These are phyloP conservation scores for Odontesthes bonariensis DNA, from an alignment of 2,113 vertebrate species.

Conservation along the genomic window DNA sequence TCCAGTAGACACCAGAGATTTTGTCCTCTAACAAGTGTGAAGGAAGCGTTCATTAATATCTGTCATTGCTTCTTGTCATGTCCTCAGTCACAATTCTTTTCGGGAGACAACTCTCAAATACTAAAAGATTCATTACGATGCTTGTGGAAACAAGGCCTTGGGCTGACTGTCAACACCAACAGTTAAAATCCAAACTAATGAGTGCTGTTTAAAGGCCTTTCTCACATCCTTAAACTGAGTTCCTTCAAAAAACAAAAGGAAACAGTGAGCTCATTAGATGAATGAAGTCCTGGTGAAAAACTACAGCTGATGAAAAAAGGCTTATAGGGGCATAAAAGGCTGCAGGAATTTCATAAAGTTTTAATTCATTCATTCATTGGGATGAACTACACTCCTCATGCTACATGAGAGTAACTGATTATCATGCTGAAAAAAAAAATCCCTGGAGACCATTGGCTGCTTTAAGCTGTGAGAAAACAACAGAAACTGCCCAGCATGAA, in stretches of 20 bases:
- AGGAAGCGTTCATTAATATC: neutral
- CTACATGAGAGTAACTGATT: neutral
- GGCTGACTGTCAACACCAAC: neutral
- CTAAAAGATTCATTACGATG: neutral
- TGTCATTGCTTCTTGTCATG: neutral
- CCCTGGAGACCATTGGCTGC: neutral
- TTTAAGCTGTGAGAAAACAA: neutral
- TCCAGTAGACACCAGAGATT: neutral
- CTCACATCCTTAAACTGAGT: neutral
- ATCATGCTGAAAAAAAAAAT: neutral
- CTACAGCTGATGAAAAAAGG: slow-evolving; percentile 20
- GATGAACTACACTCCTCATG: neutral
- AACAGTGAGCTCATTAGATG: neutral
- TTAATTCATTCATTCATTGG: neutral
- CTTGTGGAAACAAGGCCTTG: neutral
- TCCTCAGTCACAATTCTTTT: neutral
- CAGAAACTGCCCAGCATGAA: neutral
- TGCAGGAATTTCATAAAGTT: too few relatives aligned
- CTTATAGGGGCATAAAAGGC: neutral
- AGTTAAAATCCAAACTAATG: neutral
- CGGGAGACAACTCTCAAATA: neutral
- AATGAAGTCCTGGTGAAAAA: slow-evolving; percentile 10
- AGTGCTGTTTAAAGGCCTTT: neutral
- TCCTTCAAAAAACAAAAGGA: neutral
- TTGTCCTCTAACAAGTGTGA: neutral